phyloP scores from a whole-genome alignment of 2,797 vertebrate genomes.

The Clamator glandarius region DNA sequence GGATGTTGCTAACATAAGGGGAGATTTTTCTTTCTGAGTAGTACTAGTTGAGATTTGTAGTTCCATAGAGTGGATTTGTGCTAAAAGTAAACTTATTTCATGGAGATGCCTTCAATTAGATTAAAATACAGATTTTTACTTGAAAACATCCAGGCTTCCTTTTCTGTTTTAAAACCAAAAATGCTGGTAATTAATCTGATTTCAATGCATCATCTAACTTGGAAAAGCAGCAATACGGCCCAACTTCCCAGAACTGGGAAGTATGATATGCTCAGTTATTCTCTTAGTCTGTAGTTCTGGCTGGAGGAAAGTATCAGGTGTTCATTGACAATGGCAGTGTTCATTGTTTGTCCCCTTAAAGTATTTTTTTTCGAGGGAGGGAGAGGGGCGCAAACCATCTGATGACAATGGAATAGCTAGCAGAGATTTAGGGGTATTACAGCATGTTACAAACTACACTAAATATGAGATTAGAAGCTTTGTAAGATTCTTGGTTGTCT shows the following conservation, averaged over 20 bases:
- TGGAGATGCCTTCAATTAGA: not conserved
- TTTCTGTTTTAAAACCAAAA: not conserved
- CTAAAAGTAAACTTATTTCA: not conserved
- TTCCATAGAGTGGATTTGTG: not conserved
- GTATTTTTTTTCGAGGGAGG: not conserved
- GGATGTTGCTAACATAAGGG: not conserved
- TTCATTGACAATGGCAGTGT: not conserved
- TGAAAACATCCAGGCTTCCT: not conserved
- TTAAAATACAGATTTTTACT: accelerated
- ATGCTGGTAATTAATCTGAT: not conserved
- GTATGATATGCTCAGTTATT: not conserved
- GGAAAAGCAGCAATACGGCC: not conserved
- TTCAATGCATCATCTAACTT: not conserved
- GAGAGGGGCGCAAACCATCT: not conserved
- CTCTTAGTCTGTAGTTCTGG: not conserved
- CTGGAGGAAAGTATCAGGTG: not conserved
- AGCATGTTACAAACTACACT: not conserved
- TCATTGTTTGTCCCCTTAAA: not conserved
- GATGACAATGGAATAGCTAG: not conserved
- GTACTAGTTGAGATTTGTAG: not conserved
- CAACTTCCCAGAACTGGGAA: not conserved
- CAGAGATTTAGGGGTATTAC: not conserved
- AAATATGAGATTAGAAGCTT: too few relatives aligned
- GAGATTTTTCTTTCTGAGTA: not conserved
- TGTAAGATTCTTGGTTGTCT: too few relatives aligned